Evolutionary conservation across 2,113 vertebrate species (phyloP), one percentile per base, ranked within the genome.

Genomic region (Burhinus bistriatus): DNA sequence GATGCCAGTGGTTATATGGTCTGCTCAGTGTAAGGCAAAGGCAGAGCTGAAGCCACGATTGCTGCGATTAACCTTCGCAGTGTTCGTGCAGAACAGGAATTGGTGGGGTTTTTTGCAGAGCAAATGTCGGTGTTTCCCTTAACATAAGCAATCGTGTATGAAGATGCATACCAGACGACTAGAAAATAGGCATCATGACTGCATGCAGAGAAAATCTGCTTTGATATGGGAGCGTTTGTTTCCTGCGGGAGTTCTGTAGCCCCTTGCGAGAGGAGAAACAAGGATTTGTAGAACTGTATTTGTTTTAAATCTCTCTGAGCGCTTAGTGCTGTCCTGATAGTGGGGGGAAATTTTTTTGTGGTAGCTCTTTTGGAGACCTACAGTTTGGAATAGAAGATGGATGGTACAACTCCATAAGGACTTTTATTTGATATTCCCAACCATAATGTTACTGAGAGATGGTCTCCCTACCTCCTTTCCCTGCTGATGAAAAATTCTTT

Each of bases 61-160:
- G 44, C 65, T 6, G 17, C 73, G 47, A 1, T 76, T 83, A 38
- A 65, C 62, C 49, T 66, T 69, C 1, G 3, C 0, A 0, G 18
- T 4, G 2, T 73, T 95, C 34, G 20, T 2, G 11, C 38, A 16
- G 34, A 87, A 36, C 47, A 61, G 55, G 77, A 84, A 61, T 58
- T 15, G 15, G 40, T 4, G 3, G n/a, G 62, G 5, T 58, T 68
- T 92, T 90, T 75, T 87, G 73, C 59, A 64, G 42, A 79, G 65
- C 15, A 29, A 29, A 25, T 36, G 40, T 75, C 8, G 2, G 21
- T 59, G 45, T 84, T 84, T 91, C 58, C 36, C 45, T 83, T 80
- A 58, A 59, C n/a, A 34, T 52, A 75, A 85, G 66, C 65, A 70
- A 18, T 73, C 44, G 77, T 69, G 26, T 55, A 61, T 73, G 71